Conservation (phyloP, 1,140 invertebrate genomes). For the Neodiprion virginianus region DNA sequence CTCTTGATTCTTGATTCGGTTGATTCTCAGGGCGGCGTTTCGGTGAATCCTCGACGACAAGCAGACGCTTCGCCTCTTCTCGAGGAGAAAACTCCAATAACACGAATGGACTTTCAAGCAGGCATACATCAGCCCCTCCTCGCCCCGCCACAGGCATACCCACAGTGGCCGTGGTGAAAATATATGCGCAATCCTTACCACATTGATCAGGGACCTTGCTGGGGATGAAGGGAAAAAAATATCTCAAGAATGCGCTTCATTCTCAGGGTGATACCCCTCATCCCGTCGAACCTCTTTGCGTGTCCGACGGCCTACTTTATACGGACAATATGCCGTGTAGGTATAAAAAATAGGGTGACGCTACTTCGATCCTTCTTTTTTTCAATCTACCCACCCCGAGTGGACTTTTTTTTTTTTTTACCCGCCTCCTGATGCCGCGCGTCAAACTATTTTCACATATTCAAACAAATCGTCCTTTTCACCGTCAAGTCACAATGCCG, state of each 20-base stretch:
- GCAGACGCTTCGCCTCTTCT: not conserved
- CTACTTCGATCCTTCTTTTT: too few species aligned
- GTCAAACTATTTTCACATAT: too few species aligned
- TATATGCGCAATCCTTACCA: constrained; percentile 34
- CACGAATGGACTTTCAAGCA: constrained; percentile 57
- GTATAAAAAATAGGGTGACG: too few species aligned
- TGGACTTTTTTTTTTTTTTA: too few species aligned
- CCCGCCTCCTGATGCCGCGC: too few species aligned
- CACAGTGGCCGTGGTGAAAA: constrained; percentile 16
- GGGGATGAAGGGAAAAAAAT: constrained; percentile 8
- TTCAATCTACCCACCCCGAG: too few species aligned
- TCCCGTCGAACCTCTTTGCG: too few species aligned
- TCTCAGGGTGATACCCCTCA: constrained; percentile 1
- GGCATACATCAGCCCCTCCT: constrained; percentile 48
- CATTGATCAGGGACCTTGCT: constrained; percentile 29
- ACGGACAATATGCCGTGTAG: too few species aligned
- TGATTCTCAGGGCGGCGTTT: not conserved
- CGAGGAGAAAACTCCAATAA: constrained; percentile 42
- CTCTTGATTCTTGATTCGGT: not conserved
- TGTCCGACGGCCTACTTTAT: too few species aligned
- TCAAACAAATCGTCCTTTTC: too few species aligned
- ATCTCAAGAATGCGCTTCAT: constrained; percentile 16
- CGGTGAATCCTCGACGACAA: constrained; percentile 7
- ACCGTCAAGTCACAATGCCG: too few species aligned
- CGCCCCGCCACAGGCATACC: not conserved